These are phyloP conservation scores for Habroteleia sp. DNA, from an alignment of 2,888 invertebrate species.

Conservation along the genomic window DNA sequence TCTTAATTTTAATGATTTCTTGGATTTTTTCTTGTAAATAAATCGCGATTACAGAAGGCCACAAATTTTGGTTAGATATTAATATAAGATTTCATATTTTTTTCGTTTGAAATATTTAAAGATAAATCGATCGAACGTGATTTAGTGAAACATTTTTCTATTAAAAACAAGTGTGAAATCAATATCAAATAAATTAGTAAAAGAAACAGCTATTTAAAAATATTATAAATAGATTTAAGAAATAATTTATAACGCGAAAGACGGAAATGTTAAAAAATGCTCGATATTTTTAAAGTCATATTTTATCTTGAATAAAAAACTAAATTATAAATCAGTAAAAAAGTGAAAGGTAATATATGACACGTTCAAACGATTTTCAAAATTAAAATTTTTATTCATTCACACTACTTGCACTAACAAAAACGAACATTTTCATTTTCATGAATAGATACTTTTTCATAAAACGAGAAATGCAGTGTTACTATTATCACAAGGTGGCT, in stretches of 20 bases:
- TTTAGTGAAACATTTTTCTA: no score
- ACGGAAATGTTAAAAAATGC: no score
- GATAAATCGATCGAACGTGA: constrained; percentile 13
- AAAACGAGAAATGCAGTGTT: constrained; percentile 16
- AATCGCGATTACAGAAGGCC: constrained; percentile 51
- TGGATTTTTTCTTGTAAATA: constrained; percentile 33
- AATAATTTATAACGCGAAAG: background rate
- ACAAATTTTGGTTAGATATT: constrained; percentile 50
- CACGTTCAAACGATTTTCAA: constrained; percentile 10
- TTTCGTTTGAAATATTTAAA: constrained; percentile 1
- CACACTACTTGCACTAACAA: constrained; percentile 11
- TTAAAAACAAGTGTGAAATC: no score
- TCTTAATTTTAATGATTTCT: constrained; percentile 24
- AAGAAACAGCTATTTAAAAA: no score
- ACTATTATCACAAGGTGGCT: constrained; percentile 25
- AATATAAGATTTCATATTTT: constrained; percentile 12
- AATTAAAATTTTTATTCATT: constrained; percentile 6
- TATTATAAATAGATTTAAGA: no score
- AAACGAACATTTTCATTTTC: constrained; percentile 7
- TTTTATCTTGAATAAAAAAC: no score
- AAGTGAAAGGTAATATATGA: no score
- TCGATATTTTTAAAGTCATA: no score
- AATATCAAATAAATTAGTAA: no score
- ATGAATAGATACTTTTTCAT: background rate
- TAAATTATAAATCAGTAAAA: no score